Conservation (phyloP, 2,797 vertebrate species). For the Myotis myotis region DNA sequence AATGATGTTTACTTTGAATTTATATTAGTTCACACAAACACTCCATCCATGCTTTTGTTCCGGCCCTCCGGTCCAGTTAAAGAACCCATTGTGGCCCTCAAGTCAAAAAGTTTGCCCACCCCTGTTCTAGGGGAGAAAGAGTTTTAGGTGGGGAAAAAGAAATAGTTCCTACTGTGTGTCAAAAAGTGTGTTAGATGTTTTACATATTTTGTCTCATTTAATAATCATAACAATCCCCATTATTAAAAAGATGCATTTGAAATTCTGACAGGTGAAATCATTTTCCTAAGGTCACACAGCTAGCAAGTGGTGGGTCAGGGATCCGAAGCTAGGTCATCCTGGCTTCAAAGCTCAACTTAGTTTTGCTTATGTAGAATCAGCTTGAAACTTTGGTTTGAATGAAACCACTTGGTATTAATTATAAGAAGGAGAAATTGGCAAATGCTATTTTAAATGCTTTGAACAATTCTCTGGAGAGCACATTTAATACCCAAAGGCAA, state of each 20-base stretch:
- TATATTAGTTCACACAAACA: too few species aligned
- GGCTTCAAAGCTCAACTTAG: background rate
- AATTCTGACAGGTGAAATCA: background rate
- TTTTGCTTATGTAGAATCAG: constrained; percentile 41
- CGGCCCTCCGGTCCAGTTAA: too few species aligned
- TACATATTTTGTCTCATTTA: constrained; percentile 2
- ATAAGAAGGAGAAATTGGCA: constrained; percentile 72
- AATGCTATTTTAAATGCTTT: constrained; percentile 70
- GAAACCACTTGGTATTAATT: constrained; percentile 74
- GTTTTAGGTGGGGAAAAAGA: background rate
- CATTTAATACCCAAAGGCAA: constrained; percentile 71
- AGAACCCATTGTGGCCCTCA: too few species aligned
- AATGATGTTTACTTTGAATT: too few species aligned
- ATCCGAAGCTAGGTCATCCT: background rate
- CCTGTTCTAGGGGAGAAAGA: background rate
- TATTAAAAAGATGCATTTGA: background rate
- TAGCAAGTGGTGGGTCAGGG: background rate
- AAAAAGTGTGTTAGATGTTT: background rate
- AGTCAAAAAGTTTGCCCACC: too few species aligned
- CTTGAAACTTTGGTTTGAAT: constrained; percentile 53
- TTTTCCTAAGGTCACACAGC: background rate
- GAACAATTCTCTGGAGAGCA: constrained; percentile 71
- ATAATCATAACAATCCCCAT: background rate
- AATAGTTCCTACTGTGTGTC: background rate
- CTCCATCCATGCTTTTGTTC: too few species aligned